Conservation (phyloP, 2,888 invertebrate species). For the Nesidiocoris tenuis region DNA sequence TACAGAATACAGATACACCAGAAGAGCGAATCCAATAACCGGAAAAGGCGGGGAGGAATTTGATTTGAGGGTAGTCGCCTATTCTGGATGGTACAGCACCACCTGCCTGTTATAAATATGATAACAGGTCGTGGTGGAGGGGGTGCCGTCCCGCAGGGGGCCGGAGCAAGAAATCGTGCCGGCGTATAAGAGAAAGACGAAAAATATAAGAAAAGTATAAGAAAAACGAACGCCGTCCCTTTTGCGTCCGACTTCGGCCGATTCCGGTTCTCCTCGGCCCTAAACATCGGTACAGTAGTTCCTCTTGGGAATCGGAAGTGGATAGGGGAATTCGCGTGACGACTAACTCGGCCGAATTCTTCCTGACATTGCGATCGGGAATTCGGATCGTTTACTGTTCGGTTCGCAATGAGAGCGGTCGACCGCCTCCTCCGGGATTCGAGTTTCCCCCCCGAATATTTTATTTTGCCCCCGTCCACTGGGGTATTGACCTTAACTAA, state of each 20-base stretch:
- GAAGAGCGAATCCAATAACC: conserved; percentile 22
- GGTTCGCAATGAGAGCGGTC: neutral
- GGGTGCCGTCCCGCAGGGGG: neutral
- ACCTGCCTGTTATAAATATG: neutral
- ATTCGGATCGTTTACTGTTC: neutral
- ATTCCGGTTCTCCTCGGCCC: too few relatives aligned
- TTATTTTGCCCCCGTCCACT: neutral
- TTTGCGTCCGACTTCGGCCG: neutral
- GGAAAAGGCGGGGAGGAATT: conserved; percentile 29
- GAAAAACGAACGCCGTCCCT: neutral
- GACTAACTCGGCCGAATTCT: too few relatives aligned
- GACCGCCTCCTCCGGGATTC: neutral
- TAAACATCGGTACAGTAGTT: neutral
- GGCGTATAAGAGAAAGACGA: too few relatives aligned
- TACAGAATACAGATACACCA: too few relatives aligned
- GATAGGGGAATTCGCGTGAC: neutral
- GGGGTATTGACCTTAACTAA: neutral
- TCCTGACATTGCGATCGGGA: neutral
- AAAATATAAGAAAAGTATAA: neutral
- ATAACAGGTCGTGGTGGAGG: neutral
- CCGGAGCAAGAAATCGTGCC: neutral
- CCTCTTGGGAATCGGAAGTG: neutral
- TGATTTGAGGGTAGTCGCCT: conserved; percentile 30
- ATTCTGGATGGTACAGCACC: neutral
- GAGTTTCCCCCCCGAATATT: neutral